Evolutionary conservation across 1,140 invertebrate genomes (phyloP), one percentile per base, ranked within the genome.

Genomic region (Panonychus citri): DNA sequence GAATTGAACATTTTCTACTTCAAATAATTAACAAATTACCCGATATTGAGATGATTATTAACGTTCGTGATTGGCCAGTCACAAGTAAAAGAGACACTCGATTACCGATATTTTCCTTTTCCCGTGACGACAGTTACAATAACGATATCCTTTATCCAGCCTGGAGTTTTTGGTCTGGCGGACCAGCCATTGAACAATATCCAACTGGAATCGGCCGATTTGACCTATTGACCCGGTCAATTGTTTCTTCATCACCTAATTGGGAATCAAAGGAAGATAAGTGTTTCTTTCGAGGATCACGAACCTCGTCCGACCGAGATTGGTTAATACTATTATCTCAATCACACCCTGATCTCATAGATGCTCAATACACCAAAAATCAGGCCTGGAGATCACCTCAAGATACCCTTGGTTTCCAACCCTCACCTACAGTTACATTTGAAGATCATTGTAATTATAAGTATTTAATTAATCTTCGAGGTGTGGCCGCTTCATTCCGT

Each of bases 151-250:
- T 82, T 75, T 96, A 94, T 74, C 91, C 91, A 50, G 83, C 90
- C 0, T 96, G 91, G 91, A 81, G 84, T 30, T 96, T 97, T 71
- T 94, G 89, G 89, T 85, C 88, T 72, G 90, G 91, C 48, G 91
- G 91, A 2, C 91, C 91, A 43, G 90, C 90, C 3, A 93, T 95
- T 61, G 79, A 80, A 48, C 69, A 93, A 8, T 91, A 94, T 73
- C 90, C 91, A 0, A 81, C 77, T 54, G 91, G 91, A 39, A 77
- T 96, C 54, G 90, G 90, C 0, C 71, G 85, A 50, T 97, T 91
- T 91, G 87, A 94, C 70, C 64, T 79, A 59, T 81, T 84, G 64
- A 73, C 87, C 50, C 70, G 77, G 57, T 77, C 78, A 34, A 74
- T 95, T 49, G 73, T 77, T 19, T 71, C 76, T 69, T 71, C 62